These are phyloP conservation scores for Syngnathus floridae DNA, from an alignment of 2,113 vertebrate genomes.

Conservation along the genomic window DNA sequence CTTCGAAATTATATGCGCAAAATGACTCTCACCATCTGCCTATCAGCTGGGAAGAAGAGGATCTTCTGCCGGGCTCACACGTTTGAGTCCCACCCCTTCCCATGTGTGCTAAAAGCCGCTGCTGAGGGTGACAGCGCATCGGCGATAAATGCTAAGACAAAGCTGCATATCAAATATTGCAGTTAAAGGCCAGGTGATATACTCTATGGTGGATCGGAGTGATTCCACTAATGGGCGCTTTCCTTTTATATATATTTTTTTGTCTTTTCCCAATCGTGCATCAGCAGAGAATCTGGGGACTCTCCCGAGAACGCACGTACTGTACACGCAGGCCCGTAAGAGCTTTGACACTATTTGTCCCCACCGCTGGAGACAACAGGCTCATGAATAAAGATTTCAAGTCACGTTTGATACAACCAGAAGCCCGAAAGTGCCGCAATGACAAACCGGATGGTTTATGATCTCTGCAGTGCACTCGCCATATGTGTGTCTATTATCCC, in stretches of 20 bases:
- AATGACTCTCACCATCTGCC: slow-evolving; percentile 92
- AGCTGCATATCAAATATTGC: slow-evolving; percentile 78
- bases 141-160: slow-evolving; percentile 87
- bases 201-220: slow-evolving; percentile 31
- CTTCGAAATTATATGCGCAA: slow-evolving; percentile 97
- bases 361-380: slow-evolving; percentile 55
- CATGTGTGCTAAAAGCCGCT: slow-evolving; percentile 87
- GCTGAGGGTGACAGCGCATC: slow-evolving; percentile 81
- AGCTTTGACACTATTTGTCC: slow-evolving; percentile 61
- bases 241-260: slow-evolving; percentile 19
- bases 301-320: slow-evolving; percentile 49
- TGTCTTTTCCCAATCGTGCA: slow-evolving; percentile 12
- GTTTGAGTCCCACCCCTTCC: slow-evolving; percentile 80
- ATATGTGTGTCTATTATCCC: slow-evolving; percentile 51
- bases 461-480: slow-evolving; percentile 57
- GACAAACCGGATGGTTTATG: slow-evolving; percentile 64
- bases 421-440: slow-evolving; percentile 60
- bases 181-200: slow-evolving; percentile 59
- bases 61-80: slow-evolving; percentile 84
- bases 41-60: slow-evolving; percentile 81
- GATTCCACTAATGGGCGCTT: slow-evolving; percentile 52
- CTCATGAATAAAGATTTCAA: slow-evolving; percentile 69
- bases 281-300: slow-evolving; percentile 35
- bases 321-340: slow-evolving; percentile 37
- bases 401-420: slow-evolving; percentile 61